Conservation (phyloP, 2,797 vertebrate genomes). For the Melanotaenia nigrans region DNA sequence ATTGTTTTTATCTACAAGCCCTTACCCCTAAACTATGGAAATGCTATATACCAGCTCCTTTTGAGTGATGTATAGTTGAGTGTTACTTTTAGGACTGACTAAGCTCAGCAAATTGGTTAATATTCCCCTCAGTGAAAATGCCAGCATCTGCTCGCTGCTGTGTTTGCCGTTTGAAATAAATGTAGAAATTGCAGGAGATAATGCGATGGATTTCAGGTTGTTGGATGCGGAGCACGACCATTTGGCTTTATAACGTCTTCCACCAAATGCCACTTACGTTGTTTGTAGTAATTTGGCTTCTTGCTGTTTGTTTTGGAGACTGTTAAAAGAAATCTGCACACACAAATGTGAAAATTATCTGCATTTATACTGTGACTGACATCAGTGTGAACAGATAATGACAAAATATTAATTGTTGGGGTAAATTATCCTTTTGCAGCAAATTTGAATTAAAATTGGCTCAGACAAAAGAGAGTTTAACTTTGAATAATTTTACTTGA, state of each 20-base stretch:
- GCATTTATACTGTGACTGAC: not conserved
- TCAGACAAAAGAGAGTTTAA: not conserved
- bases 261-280: slow-evolving; percentile 9
- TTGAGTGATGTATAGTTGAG: not conserved
- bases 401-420: not conserved
- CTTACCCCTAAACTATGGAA: not conserved
- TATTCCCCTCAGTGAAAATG: slow-evolving; percentile 4
- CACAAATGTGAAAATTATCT: slow-evolving; percentile 3
- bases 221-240: not conserved
- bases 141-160: slow-evolving; percentile 25
- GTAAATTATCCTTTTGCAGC: not conserved
- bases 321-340: slow-evolving; percentile 9
- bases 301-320: slow-evolving; percentile 4
- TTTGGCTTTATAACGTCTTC: slow-evolving; percentile 21
- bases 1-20: not conserved
- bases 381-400: slow-evolving; percentile 13
- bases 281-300: slow-evolving; percentile 12
- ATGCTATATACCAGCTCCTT: not conserved
- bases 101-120: not conserved
- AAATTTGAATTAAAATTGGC: slow-evolving; percentile 6
- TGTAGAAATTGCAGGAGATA: slow-evolving; percentile 18
- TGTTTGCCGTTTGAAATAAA: slow-evolving; percentile 5
- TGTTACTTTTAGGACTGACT: not conserved
- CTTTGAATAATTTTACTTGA: slow-evolving; percentile 19
- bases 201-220: slow-evolving; percentile 16